Evolutionary conservation across 2,797 vertebrate genomes (phyloP).

Genomic region (Psittacula derbiana): DNA sequence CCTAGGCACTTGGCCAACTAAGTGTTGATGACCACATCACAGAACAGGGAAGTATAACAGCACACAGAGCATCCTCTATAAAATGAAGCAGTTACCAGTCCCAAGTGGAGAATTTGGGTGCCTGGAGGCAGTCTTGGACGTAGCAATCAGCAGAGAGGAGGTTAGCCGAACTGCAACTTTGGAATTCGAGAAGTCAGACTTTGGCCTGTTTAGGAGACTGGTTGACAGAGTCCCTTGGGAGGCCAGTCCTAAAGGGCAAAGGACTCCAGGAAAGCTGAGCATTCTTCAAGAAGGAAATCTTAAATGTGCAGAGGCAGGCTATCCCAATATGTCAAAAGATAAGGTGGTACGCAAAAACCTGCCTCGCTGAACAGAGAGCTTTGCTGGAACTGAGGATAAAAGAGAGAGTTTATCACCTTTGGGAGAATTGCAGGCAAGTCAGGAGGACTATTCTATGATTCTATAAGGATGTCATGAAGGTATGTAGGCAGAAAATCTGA

Average conservation of each 20-base stretch:
- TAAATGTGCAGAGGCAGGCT: neutral
- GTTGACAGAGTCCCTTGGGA: neutral
- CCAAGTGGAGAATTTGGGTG: neutral
- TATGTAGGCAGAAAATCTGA: neutral
- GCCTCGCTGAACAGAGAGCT: neutral
- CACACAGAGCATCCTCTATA: neutral
- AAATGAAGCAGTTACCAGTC: neutral
- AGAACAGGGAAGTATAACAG: neutral
- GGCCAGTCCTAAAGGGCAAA: neutral
- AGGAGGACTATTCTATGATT: neutral
- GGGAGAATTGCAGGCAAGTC: neutral
- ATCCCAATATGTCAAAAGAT: neutral
- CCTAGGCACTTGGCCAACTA: neutral
- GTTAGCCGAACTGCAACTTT: neutral
- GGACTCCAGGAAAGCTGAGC: neutral
- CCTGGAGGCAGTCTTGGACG: neutral
- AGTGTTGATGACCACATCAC: neutral
- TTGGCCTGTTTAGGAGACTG: neutral
- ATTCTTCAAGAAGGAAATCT: neutral
- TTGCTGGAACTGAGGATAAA: accelerated
- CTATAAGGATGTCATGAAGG: neutral
- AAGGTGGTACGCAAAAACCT: neutral
- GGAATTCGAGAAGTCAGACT: neutral
- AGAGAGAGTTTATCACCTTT: neutral
- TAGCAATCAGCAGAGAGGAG: neutral